Evolutionary conservation across 2,113 vertebrate species (phyloP), one percentile per base, ranked within the genome.

Genomic region (Melanostigma gelatinosum): DNA sequence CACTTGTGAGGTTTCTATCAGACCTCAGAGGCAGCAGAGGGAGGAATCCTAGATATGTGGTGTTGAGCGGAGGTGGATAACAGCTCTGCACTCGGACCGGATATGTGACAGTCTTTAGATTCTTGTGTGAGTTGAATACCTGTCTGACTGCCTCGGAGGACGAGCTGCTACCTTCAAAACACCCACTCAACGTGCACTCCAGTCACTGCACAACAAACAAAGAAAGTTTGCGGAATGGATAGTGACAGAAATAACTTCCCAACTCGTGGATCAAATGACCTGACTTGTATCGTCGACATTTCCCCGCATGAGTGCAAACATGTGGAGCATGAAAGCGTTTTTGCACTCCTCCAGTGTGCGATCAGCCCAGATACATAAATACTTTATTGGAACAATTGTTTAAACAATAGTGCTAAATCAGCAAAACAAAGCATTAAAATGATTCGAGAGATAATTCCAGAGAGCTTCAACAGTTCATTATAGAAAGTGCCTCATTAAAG

Each of bases 21-120:
- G 34, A 81, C 44, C 61, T 77, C 24, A 4, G 29, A 63, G 24
- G 24, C 72, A 55, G 64, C 66, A 13, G 36, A 48, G 69, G 6
- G 24, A 85, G 55, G 67, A 84, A 88, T 86, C 73, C 8, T 3
- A 83, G 81, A 60, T 44, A 80, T 76, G 61, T 5, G 4, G 66
- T 24, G 67, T 61, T 4, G 34, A 54, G 69, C 29, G 16, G 69
- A 86, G 82, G 63, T 62, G 82, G 62, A 73, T 70, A 52, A 64
- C 67, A 62, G 67, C 67, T 67, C 65, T 16, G 81, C 4, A 0
- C 72, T 83, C 72, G 29, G 89, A 89, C 86, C 72, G 70, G 83
- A 90, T 50, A 62, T 66, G 79, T 72, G 70, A 83, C 87, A 82
- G 87, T 88, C 86, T 88, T 93, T 29, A 76, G 74, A 89, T 91